phyloP scores from a whole-genome alignment of 2,797 vertebrate genomes.

The Sebastes diaconus region DNA sequence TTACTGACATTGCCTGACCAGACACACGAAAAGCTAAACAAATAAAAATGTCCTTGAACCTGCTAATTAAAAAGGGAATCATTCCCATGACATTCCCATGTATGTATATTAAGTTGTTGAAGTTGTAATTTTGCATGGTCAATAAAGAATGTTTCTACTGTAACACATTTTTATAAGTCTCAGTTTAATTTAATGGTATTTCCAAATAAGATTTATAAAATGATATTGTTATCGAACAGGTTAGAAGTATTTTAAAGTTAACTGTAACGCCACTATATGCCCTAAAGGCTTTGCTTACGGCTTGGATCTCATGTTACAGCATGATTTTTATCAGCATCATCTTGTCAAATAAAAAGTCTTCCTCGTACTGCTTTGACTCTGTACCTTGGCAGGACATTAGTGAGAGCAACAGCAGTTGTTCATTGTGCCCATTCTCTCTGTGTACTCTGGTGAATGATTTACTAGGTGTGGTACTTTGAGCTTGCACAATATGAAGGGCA shows the following conservation, averaged over 20 bases:
- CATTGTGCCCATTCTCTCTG: not conserved
- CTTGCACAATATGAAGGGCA: constrained; percentile 10
- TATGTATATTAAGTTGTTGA: not conserved
- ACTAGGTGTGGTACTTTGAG: constrained; percentile 54
- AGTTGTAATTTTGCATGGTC: constrained; percentile 1
- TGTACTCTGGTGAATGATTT: constrained; percentile 57
- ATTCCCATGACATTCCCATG: not conserved
- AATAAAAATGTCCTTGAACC: not conserved
- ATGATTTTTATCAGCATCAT: not conserved
- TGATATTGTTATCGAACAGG: not conserved
- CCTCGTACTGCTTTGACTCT: not conserved
- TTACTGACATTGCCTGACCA: not conserved
- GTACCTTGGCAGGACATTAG: not conserved
- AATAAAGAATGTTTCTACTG: constrained; percentile 7
- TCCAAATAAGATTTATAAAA: not conserved
- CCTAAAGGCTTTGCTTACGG: not conserved
- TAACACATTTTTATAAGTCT: not conserved
- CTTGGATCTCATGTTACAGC: not conserved
- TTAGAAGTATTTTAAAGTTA: not conserved
- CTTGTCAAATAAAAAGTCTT: not conserved
- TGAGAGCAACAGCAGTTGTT: not conserved
- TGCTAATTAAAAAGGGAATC: not conserved
- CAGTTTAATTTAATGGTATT: not conserved
- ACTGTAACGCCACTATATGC: not conserved
- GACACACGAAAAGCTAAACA: not conserved